Evolutionary conservation across 2,888 invertebrate species (phyloP), one percentile per base, ranked within the genome.

Genomic region (Spodoptera littoralis): DNA sequence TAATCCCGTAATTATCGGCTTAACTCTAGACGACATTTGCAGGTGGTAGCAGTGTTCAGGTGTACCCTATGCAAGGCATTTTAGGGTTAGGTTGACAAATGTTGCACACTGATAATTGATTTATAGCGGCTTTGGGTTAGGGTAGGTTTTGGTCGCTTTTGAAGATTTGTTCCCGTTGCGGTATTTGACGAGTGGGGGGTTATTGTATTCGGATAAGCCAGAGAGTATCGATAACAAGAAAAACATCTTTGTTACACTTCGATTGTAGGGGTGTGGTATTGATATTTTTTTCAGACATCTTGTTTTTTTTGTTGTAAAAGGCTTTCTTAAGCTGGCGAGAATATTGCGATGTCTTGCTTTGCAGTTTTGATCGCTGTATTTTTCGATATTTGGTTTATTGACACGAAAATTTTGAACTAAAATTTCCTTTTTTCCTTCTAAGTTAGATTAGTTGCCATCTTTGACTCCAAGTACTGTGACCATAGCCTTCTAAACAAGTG

Each of bases 1-100:
- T 93, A 93, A 94, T 94, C 94, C 92, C 80, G 88, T 93, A 93
- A 94, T 94, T 94, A 94, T 93, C 94, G 89, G 92, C 93, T 94
- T 93, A 94, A 89, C 92, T 90, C 89, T 84, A 92, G 92, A 92
- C 92, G 91, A 89, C 93, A 90, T 89, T 91, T 85, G 87, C 93
- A 93, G 93, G 93, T 92, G 90, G 88, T 84, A 85, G 86, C 82
- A 83, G 85, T 86, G 84, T 69, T 79, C 86, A 86, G 86, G 88
- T 87, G 85, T 79, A 76, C 77, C 81, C 64, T 77, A 73, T 66
- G 74, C 73, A 67, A 74, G 68, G 81, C 72, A 80, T 85, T 90
- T 87, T 82, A 85, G 86, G 82, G 84, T 86, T 85, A 84, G 79
- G 82, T 84, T 87, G 87, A 88, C 87, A 87, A 87, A 86, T 84